phyloP scores from a whole-genome alignment of 2,113 vertebrate species.

The Argyrosomus japonicus region DNA sequence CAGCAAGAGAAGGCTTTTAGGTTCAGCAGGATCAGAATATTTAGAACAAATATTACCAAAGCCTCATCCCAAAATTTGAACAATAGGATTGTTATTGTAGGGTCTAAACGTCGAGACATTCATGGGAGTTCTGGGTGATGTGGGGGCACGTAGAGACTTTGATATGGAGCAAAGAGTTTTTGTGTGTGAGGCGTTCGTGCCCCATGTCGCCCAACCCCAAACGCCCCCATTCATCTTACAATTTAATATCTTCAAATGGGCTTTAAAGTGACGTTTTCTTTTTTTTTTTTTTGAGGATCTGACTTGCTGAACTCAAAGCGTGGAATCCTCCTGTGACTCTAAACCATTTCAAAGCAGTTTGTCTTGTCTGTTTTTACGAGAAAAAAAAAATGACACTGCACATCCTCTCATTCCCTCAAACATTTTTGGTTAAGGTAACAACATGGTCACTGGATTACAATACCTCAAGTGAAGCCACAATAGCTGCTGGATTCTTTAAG shows the following conservation, averaged over 20 bases:
- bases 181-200: conserved; percentile 46
- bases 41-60: conserved; percentile 51
- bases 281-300: conserved; percentile 41
- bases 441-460: conserved; percentile 82
- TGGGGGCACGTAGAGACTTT: conserved; percentile 28
- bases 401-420: conserved; percentile 67
- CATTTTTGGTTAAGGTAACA: conserved; percentile 84
- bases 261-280: conserved; percentile 61
- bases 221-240: conserved; percentile 29
- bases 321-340: conserved; percentile 36
- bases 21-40: conserved; percentile 65
- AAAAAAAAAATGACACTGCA: conserved; percentile 46
- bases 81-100: conserved; percentile 3
- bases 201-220: conserved; percentile 30
- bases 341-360: conserved; percentile 51
- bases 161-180: conserved; percentile 23
- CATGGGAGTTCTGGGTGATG: conserved; percentile 46
- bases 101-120: conserved; percentile 69
- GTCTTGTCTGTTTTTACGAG: conserved; percentile 35
- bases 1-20: conserved; percentile 79
- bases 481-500: conserved; percentile 82
- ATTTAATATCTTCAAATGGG: conserved; percentile 40
- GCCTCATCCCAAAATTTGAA: conserved; percentile 39
- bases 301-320: conserved; percentile 54
- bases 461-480: conserved; percentile 81